Evolutionary conservation across 2,113 vertebrate genomes (phyloP), one percentile per base, ranked within the genome.

Genomic region (Pseudorasbora parva): DNA sequence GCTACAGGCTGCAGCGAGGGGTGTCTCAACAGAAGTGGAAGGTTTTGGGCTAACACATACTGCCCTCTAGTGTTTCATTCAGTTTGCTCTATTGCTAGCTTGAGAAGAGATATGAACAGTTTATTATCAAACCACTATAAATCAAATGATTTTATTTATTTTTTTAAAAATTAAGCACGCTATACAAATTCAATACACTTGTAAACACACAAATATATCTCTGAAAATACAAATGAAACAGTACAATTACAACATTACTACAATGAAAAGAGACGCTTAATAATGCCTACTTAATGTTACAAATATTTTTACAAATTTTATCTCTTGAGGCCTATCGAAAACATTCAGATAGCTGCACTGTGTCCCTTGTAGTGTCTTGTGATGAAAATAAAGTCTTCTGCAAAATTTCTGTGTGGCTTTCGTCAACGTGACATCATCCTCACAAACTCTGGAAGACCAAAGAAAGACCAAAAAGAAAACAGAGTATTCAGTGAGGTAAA

Each of bases 371-470:
- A 33, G 15, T 33, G 47, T 21, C 27, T 57, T 19, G 14, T 17
- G 37, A 45, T 19, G 56, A 25, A 75, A 75, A 21, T n/a, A 10
- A 37, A 56, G 73, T 56, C 17, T 54, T 76, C 17, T 54, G 47
- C 15, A 5, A 15, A 49, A 49, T 49, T 6, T 57, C 19, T 43
- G 37, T 41, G 43, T 71, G 68, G 62, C 64, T 33, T 81, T 5
- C 21, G 19, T 95, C 92, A 95, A 80, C 93, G 93, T n/a, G 94
- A 94, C 94, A 95, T 95, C 94, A 95, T 95, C 54, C 93, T 88
- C 78, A 95, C 94, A 90, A 95, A 95, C 88, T 95, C 94, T 95
- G 88, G 37, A 82, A 19, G n/a, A n/a, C n/a, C n/a, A n/a, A n/a
- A n/a, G n/a, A 37, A 85, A 78, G 54, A 51, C 45, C 62, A 56